phyloP scores from a whole-genome alignment of 2,797 vertebrate genomes.

The Sebastes hopkinsi region DNA sequence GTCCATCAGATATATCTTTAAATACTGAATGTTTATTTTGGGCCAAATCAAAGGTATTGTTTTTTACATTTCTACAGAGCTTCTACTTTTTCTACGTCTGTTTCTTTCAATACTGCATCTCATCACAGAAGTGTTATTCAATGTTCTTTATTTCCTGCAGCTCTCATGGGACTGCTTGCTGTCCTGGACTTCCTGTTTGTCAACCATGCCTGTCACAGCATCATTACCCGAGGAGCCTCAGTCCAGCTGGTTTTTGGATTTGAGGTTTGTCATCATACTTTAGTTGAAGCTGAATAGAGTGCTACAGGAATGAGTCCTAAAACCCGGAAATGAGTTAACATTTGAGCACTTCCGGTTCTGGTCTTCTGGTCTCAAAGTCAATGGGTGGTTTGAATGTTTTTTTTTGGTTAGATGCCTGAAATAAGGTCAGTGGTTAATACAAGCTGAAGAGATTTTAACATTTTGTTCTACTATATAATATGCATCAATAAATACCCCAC shows the following conservation, averaged over 20 bases:
- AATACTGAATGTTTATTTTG: background rate
- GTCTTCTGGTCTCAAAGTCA: too few species aligned
- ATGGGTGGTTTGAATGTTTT: too few species aligned
- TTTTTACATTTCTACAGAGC: background rate
- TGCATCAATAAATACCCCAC: too few species aligned
- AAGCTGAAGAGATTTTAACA: too few species aligned
- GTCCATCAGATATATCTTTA: background rate
- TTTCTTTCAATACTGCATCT: background rate
- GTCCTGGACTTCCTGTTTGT: conserved; percentile 94
- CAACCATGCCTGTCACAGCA: conserved; percentile 94
- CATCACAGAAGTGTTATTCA: background rate
- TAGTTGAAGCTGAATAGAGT: background rate
- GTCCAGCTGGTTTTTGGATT: conserved; percentile 98
- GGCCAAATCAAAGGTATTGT: background rate
- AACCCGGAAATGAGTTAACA: too few species aligned
- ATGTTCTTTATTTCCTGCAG: conserved; percentile 69
- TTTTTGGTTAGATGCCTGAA: too few species aligned
- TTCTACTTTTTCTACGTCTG: background rate
- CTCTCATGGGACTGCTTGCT: conserved; percentile 90
- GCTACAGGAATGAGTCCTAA: too few species aligned
- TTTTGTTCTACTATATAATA: too few species aligned
- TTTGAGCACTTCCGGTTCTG: too few species aligned
- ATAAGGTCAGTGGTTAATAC: too few species aligned
- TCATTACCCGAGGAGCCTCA: conserved; percentile 93
- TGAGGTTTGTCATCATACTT: conserved; percentile 81